Evolutionary conservation across 2,113 vertebrate species (phyloP).

Genomic region (Sinocyclocheilus anshuiensis): DNA sequence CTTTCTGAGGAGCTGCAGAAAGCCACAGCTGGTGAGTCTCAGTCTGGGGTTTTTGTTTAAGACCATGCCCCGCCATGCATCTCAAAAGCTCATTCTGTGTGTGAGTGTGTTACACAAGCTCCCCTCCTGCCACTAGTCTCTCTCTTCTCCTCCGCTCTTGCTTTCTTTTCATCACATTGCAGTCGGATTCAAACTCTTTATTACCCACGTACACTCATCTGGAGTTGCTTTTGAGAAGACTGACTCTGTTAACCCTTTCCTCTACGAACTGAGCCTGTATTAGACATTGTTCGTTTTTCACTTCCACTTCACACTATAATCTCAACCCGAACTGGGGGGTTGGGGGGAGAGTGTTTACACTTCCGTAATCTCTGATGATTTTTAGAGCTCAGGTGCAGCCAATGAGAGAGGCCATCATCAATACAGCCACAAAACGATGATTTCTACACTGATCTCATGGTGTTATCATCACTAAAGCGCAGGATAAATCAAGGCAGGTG

Average conservation of each 20-base stretch:
- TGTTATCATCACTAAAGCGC: not conserved
- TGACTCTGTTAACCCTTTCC: not conserved
- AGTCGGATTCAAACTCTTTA: conserved; percentile 27
- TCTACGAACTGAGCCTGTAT: not conserved
- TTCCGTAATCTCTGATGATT: not conserved
- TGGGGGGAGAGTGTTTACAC: not conserved
- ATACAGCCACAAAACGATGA: not conserved
- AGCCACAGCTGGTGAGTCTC: conserved; percentile 86
- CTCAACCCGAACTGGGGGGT: not conserved
- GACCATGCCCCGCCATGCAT: conserved; percentile 15
- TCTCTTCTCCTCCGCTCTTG: conserved; percentile 19
- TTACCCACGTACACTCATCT: conserved; percentile 12
- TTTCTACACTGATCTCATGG: not conserved
- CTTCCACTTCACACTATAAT: not conserved
- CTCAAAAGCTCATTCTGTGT: conserved; percentile 29
- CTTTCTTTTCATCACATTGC: conserved; percentile 17
- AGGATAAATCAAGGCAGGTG: not conserved
- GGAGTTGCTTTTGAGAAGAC: not conserved
- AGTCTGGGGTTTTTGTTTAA: conserved; percentile 31
- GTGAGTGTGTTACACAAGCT: conserved; percentile 18
- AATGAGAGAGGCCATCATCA: not conserved
- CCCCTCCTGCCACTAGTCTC: conserved; percentile 5
- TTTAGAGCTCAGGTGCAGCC: not conserved
- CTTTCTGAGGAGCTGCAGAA: conserved; percentile 87
- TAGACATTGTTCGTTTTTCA: not conserved